Evolutionary conservation across 1,140 invertebrate genomes (phyloP), one percentile per base, ranked within the genome.

Genomic region (Drosophila rhopaloa): DNA sequence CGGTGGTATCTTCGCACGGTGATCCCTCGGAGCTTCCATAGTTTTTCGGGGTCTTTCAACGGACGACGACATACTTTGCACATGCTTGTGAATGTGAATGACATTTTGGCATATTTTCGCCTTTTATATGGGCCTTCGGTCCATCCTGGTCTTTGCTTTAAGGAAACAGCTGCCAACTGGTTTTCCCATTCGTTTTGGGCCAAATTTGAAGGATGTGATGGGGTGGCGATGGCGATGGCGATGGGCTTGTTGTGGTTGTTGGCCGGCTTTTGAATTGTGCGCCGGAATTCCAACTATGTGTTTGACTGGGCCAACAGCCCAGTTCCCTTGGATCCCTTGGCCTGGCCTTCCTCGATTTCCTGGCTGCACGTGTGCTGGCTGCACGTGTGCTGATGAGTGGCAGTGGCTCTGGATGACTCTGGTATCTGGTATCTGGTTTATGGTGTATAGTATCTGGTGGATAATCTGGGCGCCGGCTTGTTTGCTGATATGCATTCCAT

Each of bases 21-120:
- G 48, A 29, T 24, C n/a, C 29, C 35, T 53, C 3, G 4, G 27
- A 32, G 24, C 6, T 63, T 10, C 35, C 3, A n/a, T 47, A 37
- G 44, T 27, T 47, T 62, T 59, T 71, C 37, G 0, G 40, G n/a
- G 37, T 35, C 48, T 35, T 40, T 50, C 38, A 37, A 41, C 8
- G 24, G 13, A 48, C 46, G 47, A 65, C 66, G 55, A 44, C 60
- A 77, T 65, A 77, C 62, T 77, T 77, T 63, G 19, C 67, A 74
- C 73, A 72, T 71, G 56, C 48, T 74, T 67, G 58, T 74, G 58
- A 82, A 58, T 67, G 58, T 74, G 58, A 82, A 58, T 68, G 73
- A 76, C 81, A 73, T 68, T 57, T 76, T 80, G 72, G 81, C 72
- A 84, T 84, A 84, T 84, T 80, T 78, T 76, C 58, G 51, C 41